phyloP scores from a whole-genome alignment of 2,113 vertebrate species.

The Ardeotis arabs region DNA sequence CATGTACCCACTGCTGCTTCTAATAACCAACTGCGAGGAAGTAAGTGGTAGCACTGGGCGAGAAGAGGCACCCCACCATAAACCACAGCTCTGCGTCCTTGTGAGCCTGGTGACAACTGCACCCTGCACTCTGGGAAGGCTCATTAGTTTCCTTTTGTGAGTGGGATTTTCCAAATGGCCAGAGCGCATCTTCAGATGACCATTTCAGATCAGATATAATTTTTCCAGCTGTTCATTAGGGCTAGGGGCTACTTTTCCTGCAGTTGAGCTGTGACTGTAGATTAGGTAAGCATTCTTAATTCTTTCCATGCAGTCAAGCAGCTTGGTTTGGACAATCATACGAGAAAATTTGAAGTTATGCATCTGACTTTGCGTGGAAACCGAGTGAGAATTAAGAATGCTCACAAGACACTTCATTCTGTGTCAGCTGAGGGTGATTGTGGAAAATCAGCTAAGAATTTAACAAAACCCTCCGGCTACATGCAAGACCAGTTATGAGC shows the following conservation, averaged over 20 bases:
- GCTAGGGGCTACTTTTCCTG: background rate
- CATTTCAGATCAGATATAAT: background rate
- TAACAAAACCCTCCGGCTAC: background rate
- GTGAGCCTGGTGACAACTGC: background rate
- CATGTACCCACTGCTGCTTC: conserved; percentile 72
- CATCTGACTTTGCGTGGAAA: background rate
- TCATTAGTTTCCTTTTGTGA: background rate
- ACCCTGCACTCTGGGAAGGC: accelerated
- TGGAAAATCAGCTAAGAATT: background rate
- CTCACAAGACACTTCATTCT: background rate
- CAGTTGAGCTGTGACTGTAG: background rate
- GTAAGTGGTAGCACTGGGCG: conserved; percentile 6
- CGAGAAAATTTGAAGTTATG: accelerated
- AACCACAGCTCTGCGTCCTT: background rate
- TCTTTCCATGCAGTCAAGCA: background rate
- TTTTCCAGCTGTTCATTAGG: background rate
- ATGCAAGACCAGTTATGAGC: accelerated
- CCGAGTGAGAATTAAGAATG: background rate
- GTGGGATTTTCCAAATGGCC: background rate
- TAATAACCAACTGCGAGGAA: conserved; percentile 38
- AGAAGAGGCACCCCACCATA: background rate
- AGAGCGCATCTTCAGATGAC: accelerated
- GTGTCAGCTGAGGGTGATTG: background rate
- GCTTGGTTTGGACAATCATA: background rate
- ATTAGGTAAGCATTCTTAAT: background rate